These are phyloP conservation scores for Nemopilema nomurai DNA, from an alignment of 30 jellyfish, hydroid and myxozoan species.

Conservation along the genomic window DNA sequence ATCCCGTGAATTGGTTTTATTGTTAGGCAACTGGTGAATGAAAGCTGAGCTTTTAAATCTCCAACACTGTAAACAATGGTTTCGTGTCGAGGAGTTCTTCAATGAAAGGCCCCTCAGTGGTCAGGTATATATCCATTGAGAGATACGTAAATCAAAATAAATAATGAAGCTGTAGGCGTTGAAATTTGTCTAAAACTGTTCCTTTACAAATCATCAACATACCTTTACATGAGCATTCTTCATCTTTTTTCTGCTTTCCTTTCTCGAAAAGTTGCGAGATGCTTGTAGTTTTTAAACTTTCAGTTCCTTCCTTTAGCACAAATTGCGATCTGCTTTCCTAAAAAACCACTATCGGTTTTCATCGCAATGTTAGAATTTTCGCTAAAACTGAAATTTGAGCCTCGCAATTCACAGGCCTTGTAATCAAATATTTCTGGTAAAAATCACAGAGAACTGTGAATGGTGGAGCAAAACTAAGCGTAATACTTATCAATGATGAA, in stretches of 20 bases:
- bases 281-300: background rate
- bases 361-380: background rate
- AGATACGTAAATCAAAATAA: background rate
- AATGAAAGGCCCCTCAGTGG: slow-evolving; percentile 8
- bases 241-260: background rate
- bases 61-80: slow-evolving; percentile 13
- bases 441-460: background rate
- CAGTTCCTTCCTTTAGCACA: background rate
- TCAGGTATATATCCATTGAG: background rate
- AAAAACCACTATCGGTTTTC: background rate
- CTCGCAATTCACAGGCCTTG: background rate
- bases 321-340: background rate
- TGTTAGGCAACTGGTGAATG: background rate
- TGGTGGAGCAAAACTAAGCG: background rate
- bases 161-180: background rate
- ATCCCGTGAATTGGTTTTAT: background rate
- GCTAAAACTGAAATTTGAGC: background rate
- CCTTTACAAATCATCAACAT: background rate
- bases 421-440: background rate
- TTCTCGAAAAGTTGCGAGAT: background rate
- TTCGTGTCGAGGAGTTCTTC: slow-evolving; percentile 3
- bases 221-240: slow-evolving; percentile 8
- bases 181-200: background rate
- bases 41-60: background rate
- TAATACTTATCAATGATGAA: background rate